Conservation (phyloP, 1,140 invertebrate genomes). For the Drosophila varians region DNA sequence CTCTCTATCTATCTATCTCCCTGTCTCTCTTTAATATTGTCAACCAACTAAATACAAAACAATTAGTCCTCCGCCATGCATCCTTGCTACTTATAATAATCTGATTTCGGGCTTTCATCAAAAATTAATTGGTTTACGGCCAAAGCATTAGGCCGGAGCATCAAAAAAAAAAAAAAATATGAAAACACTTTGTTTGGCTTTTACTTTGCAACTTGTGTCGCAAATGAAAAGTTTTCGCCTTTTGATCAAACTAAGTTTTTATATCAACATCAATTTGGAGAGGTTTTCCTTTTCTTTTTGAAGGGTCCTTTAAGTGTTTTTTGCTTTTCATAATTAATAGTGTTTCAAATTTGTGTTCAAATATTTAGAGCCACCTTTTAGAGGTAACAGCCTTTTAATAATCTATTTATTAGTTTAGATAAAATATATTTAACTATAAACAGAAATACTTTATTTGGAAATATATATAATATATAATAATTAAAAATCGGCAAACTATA, state of each 20-base stretch:
- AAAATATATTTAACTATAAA: too few relatives aligned
- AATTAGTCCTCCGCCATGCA: not conserved
- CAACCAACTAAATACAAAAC: not conserved
- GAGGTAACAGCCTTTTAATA: too few relatives aligned
- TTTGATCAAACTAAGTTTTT: not conserved
- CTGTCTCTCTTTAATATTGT: not conserved
- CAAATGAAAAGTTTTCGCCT: not conserved
- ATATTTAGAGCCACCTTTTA: too few relatives aligned
- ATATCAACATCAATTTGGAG: not conserved
- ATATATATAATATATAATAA: too few relatives aligned
- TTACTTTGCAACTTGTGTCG: not conserved
- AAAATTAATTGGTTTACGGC: not conserved
- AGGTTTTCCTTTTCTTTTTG: not conserved
- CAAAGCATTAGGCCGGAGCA: not conserved
- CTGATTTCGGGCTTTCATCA: not conserved
- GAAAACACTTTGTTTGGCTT: not conserved
- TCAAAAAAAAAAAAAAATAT: not conserved
- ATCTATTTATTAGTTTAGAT: too few relatives aligned
- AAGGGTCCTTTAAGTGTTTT: not conserved
- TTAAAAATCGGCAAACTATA: too few relatives aligned
- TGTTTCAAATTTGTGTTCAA: too few relatives aligned
- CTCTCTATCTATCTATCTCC: too few relatives aligned
- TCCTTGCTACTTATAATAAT: not conserved
- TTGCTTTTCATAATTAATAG: too few relatives aligned
- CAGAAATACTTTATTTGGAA: too few relatives aligned